Conservation (phyloP, 2,113 vertebrate species). For the Corythaeola cristata region DNA sequence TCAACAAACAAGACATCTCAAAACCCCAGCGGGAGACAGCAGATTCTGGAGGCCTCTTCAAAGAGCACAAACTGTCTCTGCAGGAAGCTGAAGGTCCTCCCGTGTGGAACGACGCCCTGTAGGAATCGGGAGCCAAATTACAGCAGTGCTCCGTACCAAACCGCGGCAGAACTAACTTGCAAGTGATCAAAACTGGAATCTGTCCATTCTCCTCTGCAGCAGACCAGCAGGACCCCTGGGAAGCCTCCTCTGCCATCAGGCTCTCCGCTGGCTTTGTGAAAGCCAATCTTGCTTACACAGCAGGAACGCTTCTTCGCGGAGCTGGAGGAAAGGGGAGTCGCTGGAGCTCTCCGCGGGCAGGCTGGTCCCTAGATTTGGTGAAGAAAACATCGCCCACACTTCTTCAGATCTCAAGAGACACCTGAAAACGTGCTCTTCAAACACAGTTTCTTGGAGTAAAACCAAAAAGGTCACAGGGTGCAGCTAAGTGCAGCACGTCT, state of each 20-base stretch:
- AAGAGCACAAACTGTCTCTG: neutral
- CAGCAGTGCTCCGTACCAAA: neutral
- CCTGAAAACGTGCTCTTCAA: slow-evolving; percentile 32
- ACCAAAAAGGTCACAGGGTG: neutral
- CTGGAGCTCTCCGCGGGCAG: neutral
- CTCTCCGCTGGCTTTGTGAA: neutral
- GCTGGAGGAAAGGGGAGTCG: neutral
- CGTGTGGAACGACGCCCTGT: neutral
- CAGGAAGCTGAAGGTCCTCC: neutral
- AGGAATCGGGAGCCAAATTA: neutral
- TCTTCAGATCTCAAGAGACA: neutral
- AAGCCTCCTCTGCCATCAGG: neutral
- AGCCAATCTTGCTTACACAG: neutral
- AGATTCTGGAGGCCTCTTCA: slow-evolving; percentile 32
- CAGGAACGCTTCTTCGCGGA: neutral
- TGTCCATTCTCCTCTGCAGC: neutral
- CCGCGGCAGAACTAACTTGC: neutral
- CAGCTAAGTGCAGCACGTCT: slow-evolving; percentile 12
- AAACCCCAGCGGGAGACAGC: slow-evolving; percentile 30
- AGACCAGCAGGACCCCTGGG: neutral
- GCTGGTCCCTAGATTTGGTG: neutral
- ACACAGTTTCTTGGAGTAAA: slow-evolving; percentile 13
- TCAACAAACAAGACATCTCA: slow-evolving; percentile 31
- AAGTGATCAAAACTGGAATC: neutral
- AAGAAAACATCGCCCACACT: neutral